A percentile compares a stretch with the other conserved stretches of the same genome.
These are phyloP conservation scores for Ailurus styani DNA, from an alignment of 2,113 vertebrate genomes.

Conservation along the genomic window DNA sequence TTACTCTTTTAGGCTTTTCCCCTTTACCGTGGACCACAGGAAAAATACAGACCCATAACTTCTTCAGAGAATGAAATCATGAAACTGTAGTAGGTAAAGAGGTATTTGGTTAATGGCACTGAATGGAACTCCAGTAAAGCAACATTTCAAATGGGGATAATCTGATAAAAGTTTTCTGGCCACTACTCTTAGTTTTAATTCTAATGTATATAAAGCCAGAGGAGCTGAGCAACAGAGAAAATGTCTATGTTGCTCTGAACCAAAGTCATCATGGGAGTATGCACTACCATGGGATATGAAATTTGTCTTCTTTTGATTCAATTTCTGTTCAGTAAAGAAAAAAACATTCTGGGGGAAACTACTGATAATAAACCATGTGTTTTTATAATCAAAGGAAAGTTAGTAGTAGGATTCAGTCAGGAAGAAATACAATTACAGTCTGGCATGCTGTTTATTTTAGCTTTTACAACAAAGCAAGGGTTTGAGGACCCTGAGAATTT, in stretches of 20 bases:
- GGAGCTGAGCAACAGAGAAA: not conserved
- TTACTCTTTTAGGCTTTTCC: not conserved
- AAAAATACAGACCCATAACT: no score
- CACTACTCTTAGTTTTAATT: not conserved
- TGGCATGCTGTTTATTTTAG: slow-evolving; percentile 70
- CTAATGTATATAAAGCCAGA: not conserved
- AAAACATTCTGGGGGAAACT: slow-evolving; percentile 29
- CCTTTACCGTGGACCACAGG: not conserved
- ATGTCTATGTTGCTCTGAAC: not conserved
- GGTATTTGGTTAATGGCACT: not conserved
- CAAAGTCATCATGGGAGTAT: not conserved
- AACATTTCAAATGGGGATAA: not conserved
- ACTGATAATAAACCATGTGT: slow-evolving; percentile 28
- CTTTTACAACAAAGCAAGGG: slow-evolving; percentile 71
- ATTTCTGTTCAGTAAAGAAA: slow-evolving; percentile 50
- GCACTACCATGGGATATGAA: not conserved
- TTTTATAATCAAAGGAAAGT: slow-evolving; percentile 27
- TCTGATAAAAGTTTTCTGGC: not conserved
- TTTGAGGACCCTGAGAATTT: slow-evolving; percentile 48
- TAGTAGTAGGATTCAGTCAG: not conserved
- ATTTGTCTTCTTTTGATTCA: slow-evolving; percentile 29
- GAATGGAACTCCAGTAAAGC: not conserved
- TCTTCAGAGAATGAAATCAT: slow-evolving; percentile 20
- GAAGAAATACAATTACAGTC: slow-evolving; percentile 50
- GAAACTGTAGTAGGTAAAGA: not conserved